Evolutionary conservation across 2,797 vertebrate genomes (phyloP).

Genomic region (Paramormyrops hopkinsi): DNA sequence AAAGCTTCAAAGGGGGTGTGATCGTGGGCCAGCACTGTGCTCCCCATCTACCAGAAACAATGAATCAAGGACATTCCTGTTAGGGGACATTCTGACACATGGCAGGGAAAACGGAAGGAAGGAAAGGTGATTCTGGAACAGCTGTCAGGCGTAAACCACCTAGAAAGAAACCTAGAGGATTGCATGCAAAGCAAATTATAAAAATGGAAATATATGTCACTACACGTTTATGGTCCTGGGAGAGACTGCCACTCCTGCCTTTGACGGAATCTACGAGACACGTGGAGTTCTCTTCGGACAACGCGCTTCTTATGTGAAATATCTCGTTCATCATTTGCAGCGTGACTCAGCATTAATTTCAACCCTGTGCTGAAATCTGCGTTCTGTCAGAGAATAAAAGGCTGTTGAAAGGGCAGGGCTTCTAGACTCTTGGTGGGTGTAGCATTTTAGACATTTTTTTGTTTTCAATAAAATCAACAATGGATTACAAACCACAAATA

Average conservation of each 20-base stretch:
- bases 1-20: not conserved
- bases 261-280: not conserved
- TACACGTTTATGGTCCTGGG: not conserved
- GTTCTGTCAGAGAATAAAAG: not conserved
- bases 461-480: not conserved
- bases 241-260: not conserved
- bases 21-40: not conserved
- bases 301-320: not conserved
- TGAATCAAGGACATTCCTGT: not conserved
- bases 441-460: not conserved
- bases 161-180: not conserved
- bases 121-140: not conserved
- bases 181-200: conserved; percentile 1
- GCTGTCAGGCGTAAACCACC: conserved; percentile 7
- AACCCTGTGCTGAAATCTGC: not conserved
- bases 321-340: not conserved
- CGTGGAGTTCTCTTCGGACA: not conserved
- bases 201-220: not conserved
- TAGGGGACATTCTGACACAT: not conserved
- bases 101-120: not conserved
- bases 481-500: not conserved
- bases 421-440: not conserved
- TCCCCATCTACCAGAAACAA: not conserved
- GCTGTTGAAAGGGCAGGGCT: not conserved
- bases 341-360: not conserved